Evolutionary conservation across 2,797 vertebrate genomes (phyloP).

Genomic region (Pseudochirops corinnae): DNA sequence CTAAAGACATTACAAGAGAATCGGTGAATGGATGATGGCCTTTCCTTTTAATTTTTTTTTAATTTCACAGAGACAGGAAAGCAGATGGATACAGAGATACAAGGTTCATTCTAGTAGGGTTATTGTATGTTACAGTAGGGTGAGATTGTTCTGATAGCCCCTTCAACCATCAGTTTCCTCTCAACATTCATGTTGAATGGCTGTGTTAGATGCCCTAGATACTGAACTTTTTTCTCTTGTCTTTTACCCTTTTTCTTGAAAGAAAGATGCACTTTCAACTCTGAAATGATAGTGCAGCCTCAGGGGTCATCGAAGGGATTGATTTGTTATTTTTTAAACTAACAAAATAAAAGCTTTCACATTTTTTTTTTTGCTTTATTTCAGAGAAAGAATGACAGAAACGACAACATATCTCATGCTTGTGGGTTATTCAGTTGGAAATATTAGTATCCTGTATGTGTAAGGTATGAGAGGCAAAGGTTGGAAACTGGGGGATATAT

Average conservation of each 20-base stretch:
- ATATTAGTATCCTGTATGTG: constrained; percentile 48
- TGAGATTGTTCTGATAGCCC: constrained; percentile 1
- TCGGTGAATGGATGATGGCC: constrained; percentile 11
- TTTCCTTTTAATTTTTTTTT: constrained; percentile 20
- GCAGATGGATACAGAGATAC: constrained; percentile 54
- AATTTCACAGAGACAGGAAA: constrained; percentile 60
- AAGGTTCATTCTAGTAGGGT: neutral
- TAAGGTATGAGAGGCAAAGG: constrained; percentile 10
- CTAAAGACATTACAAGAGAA: constrained; percentile 28
- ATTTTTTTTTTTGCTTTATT: neutral
- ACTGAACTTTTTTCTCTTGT: constrained; percentile 42
- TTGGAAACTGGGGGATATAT: constrained; percentile 5
- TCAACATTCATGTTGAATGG: neutral
- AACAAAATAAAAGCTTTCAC: constrained; percentile 47
- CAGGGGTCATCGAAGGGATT: constrained; percentile 22
- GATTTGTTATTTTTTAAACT: constrained; percentile 50
- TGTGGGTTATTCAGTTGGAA: constrained; percentile 55
- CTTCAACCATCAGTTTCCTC: constrained; percentile 35
- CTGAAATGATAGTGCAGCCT: neutral
- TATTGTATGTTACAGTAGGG: constrained; percentile 29
- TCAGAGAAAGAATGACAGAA: constrained; percentile 21
- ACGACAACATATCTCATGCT: constrained; percentile 3
- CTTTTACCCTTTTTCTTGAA: constrained; percentile 47
- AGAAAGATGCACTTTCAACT: constrained; percentile 20
- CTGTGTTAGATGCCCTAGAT: constrained; percentile 37